Conservation (phyloP, 2,113 vertebrate species). For the Periophthalmus modestus region DNA sequence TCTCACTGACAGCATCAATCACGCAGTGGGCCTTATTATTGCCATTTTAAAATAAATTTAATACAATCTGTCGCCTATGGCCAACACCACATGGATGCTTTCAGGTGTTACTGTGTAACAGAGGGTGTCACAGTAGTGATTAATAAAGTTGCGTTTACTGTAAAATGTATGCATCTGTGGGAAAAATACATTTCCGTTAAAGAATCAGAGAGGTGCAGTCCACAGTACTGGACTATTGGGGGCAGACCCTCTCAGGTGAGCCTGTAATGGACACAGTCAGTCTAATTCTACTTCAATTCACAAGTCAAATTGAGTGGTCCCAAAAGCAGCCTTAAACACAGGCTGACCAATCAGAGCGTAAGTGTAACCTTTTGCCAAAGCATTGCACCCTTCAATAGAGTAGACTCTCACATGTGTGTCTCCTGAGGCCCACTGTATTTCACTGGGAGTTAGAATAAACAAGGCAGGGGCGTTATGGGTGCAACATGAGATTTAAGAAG, state of each 20-base stretch:
- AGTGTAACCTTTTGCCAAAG: slow-evolving; percentile 66
- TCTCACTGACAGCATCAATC: slow-evolving; percentile 76
- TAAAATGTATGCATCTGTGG: slow-evolving; percentile 1
- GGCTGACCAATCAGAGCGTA: slow-evolving; percentile 71
- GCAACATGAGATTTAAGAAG: slow-evolving; percentile 63
- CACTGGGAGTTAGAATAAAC: slow-evolving; percentile 53
- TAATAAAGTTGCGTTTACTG: background rate
- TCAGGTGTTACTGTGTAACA: slow-evolving; percentile 29
- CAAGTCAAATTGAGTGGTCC: slow-evolving; percentile 74
- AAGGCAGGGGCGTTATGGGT: slow-evolving; percentile 61
- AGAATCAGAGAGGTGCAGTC: slow-evolving; percentile 29
- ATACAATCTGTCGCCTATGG: slow-evolving; percentile 52
- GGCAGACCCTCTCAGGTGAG: slow-evolving; percentile 64
- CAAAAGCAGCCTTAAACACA: slow-evolving; percentile 75
- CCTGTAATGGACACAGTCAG: slow-evolving; percentile 73
- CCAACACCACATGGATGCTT: slow-evolving; percentile 39
- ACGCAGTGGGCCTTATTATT: slow-evolving; percentile 74
- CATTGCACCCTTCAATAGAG: background rate
- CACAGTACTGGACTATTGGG: slow-evolving; percentile 27
- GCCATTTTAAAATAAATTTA: slow-evolving; percentile 78
- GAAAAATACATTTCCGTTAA: background rate
- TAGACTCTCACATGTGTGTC: slow-evolving; percentile 29
- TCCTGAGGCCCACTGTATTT: slow-evolving; percentile 57
- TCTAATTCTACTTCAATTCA: slow-evolving; percentile 74
- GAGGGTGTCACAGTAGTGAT: slow-evolving; percentile 24